phyloP scores from a whole-genome alignment of 1,140 invertebrate species.

The Sarcophaga bullata region DNA sequence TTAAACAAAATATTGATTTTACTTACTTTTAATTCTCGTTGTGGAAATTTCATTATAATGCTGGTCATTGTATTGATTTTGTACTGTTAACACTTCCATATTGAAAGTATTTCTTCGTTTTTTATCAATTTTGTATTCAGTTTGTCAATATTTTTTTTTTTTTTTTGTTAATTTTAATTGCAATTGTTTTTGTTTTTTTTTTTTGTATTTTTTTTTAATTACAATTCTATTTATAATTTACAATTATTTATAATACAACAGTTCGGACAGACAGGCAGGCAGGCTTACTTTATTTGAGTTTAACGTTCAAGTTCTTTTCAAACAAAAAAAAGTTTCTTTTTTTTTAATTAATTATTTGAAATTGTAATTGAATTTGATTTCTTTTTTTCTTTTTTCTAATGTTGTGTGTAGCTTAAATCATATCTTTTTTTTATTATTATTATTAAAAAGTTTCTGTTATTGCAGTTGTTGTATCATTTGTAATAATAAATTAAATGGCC shows the following conservation, averaged over 20 bases:
- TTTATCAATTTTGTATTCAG: neutral
- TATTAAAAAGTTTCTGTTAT: neutral
- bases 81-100: conserved; percentile 47
- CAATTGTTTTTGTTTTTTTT: conserved; percentile 10
- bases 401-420: neutral
- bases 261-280: too few species aligned
- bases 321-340: neutral
- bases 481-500: conserved; percentile 35
- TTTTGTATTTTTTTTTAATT: neutral
- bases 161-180: conserved; percentile 13
- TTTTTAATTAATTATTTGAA: neutral
- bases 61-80: conserved; percentile 44
- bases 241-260: too few species aligned
- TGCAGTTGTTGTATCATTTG: conserved; percentile 19
- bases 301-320: neutral
- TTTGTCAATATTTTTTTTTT: neutral
- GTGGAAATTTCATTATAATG: conserved; percentile 43
- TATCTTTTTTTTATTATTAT: neutral
- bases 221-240: neutral
- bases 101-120: neutral
- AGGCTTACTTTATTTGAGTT: neutral
- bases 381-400: neutral
- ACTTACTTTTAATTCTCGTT: conserved; percentile 45
- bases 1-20: neutral
- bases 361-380: neutral